These are phyloP conservation scores for Lacerta bilineata DNA, from an alignment of 2,797 vertebrate species.

Conservation along the genomic window DNA sequence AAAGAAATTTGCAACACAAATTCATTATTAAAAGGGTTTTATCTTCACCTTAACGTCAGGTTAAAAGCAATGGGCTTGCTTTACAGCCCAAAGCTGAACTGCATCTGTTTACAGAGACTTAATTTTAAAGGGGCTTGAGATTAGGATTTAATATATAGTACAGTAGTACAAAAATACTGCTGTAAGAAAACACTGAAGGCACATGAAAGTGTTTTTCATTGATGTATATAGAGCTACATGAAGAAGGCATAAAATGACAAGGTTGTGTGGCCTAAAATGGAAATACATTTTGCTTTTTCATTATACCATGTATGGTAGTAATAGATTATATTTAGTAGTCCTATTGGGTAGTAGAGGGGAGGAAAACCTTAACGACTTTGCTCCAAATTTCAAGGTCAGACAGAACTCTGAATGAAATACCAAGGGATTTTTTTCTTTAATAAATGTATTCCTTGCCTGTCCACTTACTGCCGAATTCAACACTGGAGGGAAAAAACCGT, in stretches of 20 bases:
- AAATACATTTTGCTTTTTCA: constrained; percentile 24
- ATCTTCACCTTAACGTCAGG: not conserved
- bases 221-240: not conserved
- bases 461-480: constrained; percentile 40
- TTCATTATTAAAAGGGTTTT: not conserved
- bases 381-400: constrained; percentile 54
- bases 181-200: not conserved
- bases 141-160: not conserved
- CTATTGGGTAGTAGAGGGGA: constrained; percentile 23
- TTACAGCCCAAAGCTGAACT: not conserved
- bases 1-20: no score
- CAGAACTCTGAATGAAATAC: constrained; percentile 36
- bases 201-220: constrained; percentile 4
- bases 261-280: constrained; percentile 30
- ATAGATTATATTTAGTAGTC: constrained; percentile 42
- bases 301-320: constrained; percentile 47
- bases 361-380: constrained; percentile 49
- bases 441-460: constrained; percentile 36
- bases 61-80: not conserved
- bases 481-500: constrained; percentile 39
- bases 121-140: not conserved
- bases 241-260: not conserved
- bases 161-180: not conserved
- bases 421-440: not conserved
- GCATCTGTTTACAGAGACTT: not conserved